Evolutionary conservation across 2,888 invertebrate species (phyloP).

Genomic region (Drosophila parthenogenetica): DNA sequence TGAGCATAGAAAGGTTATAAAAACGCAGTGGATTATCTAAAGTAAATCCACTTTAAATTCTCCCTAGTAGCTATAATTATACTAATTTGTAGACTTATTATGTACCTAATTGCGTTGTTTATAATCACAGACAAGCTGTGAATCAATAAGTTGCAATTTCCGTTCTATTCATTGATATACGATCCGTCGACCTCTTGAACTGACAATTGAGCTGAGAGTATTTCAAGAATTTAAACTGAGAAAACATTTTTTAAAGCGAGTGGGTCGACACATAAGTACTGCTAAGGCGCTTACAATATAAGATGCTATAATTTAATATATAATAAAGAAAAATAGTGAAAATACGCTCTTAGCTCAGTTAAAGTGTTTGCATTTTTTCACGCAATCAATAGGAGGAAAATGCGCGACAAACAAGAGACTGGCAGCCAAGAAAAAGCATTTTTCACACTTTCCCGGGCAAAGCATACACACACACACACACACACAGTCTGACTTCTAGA

Average conservation of each 20-base stretch:
- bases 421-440: constrained; percentile 26
- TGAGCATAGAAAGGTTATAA: not conserved
- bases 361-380: constrained; percentile 49
- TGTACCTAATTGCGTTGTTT: constrained; percentile 8
- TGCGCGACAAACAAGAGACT: constrained; percentile 1
- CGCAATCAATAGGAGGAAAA: constrained; percentile 51
- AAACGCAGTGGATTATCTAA: no score
- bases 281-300: constrained; percentile 40
- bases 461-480: constrained; percentile 3
- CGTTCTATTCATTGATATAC: constrained; percentile 7
- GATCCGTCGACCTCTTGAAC: constrained; percentile 1
- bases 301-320: not conserved
- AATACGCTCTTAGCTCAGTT: constrained; percentile 40
- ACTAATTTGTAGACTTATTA: constrained; percentile 3
- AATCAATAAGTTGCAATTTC: constrained; percentile 14
- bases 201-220: not conserved
- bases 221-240: not conserved
- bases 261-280: constrained; percentile 10
- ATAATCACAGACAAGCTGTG: constrained; percentile 6
- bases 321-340: constrained; percentile 21
- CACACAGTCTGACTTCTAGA: constrained; percentile 43
- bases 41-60: not conserved
- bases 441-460: constrained; percentile 65
- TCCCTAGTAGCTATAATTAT: not conserved
- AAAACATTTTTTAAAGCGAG: constrained; percentile 7